phyloP scores from a whole-genome alignment of 1,140 invertebrate species.

The Panulirus ornatus region DNA sequence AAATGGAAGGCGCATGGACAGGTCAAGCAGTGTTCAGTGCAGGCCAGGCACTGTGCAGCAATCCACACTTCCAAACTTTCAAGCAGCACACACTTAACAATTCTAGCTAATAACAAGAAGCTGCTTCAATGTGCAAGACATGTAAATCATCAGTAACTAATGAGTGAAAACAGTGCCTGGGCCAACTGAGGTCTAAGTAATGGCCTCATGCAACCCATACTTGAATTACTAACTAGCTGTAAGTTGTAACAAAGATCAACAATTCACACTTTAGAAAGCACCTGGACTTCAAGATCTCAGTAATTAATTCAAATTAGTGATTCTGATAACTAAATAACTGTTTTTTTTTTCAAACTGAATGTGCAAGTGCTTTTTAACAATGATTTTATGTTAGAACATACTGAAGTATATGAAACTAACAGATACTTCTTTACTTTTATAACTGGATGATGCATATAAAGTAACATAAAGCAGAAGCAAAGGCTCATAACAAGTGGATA shows the following conservation, averaged over 20 bases:
- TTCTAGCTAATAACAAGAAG: conserved; percentile 10
- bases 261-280: conserved; percentile 28
- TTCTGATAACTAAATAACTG: background rate
- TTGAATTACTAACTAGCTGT: conserved; percentile 33
- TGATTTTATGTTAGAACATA: conserved; percentile 19
- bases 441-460: conserved; percentile 57
- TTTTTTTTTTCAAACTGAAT: background rate
- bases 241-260: conserved; percentile 26
- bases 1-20: conserved; percentile 67
- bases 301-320: background rate
- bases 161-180: conserved; percentile 60
- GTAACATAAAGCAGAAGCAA: conserved; percentile 55
- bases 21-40: conserved; percentile 62
- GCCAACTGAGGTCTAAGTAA: conserved; percentile 61
- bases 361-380: conserved; percentile 55
- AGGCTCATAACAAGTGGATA: conserved; percentile 32
- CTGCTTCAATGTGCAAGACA: background rate
- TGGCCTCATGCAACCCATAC: conserved; percentile 67
- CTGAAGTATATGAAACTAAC: conserved; percentile 4
- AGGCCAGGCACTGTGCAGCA: conserved; percentile 61
- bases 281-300: conserved; percentile 38
- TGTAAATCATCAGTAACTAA: background rate
- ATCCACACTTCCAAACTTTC: conserved; percentile 2
- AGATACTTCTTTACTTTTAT: conserved; percentile 35
- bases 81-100: conserved; percentile 33